Base-by-base conservation (phyloP, 2,113 vertebrate species). In the Jacana jacana region DNA sequence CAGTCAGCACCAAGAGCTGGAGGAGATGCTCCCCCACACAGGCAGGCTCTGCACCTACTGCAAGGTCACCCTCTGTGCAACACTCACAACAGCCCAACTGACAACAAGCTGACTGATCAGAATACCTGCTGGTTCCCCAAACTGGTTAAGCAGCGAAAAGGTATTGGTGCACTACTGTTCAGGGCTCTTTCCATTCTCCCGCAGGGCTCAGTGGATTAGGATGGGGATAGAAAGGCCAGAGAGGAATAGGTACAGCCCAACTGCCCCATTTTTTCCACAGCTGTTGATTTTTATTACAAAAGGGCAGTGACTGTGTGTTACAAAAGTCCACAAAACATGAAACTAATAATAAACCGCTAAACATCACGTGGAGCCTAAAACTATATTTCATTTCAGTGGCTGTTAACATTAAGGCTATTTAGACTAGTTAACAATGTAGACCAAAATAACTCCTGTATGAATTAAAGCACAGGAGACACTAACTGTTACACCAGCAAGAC, bases 21-120 rank as follows among this genome's bases (percentile, higher is more conserved):
- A 79, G 17, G 25, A 88, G 57, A 78, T 30, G 42, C 35, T 89
- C 51, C 61, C 35, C 25, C 33, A 30, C 13, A 12, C 3, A 1
- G 8, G 54, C 6, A 1, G 65, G 37, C 48, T 46, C 18, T 23
- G 37, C 52, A 51, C 17, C 35, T 30, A 39, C 2, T 10, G 58
- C 65, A 35, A 83, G 58, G 71, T 64, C 75, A 70, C 30, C 3
- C 6, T 14, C 60, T 20, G 42, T 14, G 23, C 52, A 35, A 4
- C 3, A 9, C 63, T 76, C 25, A 5, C 70, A n/a, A n/a, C n/a
- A n/a, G 66, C 11, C 64, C 23, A 37, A 44, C 33, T 5, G 31
- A 24, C 3, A 4, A 48, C 44, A 83, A 40, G 31, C n/a, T 1
- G 1, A 27, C 13, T 0, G 0, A 57, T 27, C 23, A 64, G n/a